Evolutionary conservation across 2,888 invertebrate genomes (phyloP).

Genomic region (Amphipoea oculea): DNA sequence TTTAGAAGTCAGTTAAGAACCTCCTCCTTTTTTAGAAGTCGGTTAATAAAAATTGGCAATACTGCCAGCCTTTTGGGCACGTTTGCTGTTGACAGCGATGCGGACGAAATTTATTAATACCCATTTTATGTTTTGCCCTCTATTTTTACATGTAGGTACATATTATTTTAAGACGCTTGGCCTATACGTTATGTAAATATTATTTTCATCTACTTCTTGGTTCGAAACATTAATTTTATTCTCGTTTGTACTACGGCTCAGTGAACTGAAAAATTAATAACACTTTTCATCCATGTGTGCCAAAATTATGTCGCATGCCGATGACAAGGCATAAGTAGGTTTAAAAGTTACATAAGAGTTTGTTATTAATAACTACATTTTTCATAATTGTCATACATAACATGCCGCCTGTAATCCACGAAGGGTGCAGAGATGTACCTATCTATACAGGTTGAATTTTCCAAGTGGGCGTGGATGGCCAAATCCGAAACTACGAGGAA

Average conservation of each 20-base stretch:
- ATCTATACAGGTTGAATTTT: no score
- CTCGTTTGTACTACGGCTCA: neutral
- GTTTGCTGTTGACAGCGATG: neutral
- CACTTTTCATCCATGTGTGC: neutral
- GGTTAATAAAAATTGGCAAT: no score
- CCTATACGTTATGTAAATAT: neutral
- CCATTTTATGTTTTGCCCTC: no score
- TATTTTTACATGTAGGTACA: no score
- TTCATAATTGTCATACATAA: neutral
- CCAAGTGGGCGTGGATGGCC: no score
- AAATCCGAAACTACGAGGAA: no score
- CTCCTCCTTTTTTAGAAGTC: no score
- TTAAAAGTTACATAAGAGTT: neutral
- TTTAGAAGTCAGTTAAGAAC: no score
- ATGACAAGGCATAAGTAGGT: neutral
- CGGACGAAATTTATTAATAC: no score
- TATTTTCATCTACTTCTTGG: conserved; percentile 2
- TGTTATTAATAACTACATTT: neutral
- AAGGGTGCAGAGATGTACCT: neutral
- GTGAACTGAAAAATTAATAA: conserved; percentile 22
- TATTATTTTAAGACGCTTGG: no score
- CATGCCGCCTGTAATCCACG: no score
- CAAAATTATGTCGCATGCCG: neutral
- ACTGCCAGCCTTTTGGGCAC: neutral
- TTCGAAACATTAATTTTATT: neutral